Conservation (phyloP, 2,888 invertebrate species). For the Plemyria rubiginata region DNA sequence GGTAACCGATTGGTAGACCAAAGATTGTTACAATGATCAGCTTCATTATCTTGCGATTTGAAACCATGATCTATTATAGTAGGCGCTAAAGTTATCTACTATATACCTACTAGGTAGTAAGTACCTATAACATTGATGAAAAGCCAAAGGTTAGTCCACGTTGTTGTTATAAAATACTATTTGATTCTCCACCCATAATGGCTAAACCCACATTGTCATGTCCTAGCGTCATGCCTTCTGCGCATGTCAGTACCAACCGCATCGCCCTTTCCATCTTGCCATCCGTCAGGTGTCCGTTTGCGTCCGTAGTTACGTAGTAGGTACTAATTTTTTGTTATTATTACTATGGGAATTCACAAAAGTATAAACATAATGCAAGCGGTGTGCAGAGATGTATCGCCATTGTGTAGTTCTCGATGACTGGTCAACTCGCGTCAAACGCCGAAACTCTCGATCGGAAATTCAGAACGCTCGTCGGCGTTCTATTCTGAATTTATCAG, state of each 20-base stretch:
- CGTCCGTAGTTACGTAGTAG: slow-evolving; percentile 36
- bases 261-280: slow-evolving; percentile 34
- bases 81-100: too few relatives aligned
- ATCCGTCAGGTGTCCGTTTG: slow-evolving; percentile 45
- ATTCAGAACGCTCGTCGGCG: too few relatives aligned
- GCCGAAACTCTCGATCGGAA: too few relatives aligned
- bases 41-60: too few relatives aligned
- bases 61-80: too few relatives aligned
- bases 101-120: neutral
- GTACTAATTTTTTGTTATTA: neutral
- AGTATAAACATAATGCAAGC: too few relatives aligned
- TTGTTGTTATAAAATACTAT: neutral
- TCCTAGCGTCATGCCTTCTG: slow-evolving; percentile 60
- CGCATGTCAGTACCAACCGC: slow-evolving; percentile 61
- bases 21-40: too few relatives aligned
- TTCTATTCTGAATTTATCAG: too few relatives aligned
- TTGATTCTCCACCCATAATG: slow-evolving; percentile 23
- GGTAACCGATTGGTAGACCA: too few relatives aligned
- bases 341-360: neutral
- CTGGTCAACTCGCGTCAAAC: too few relatives aligned
- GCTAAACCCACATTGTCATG: slow-evolving; percentile 44
- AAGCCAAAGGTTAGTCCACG: slow-evolving; percentile 15
- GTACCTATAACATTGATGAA: neutral
- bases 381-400: too few relatives aligned
- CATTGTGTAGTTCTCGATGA: too few relatives aligned